Percentiles rank a stretch among this genome's conserved stretches.
Conservation (phyloP, 2,888 invertebrate species). For the Endomychus coccineus region DNA sequence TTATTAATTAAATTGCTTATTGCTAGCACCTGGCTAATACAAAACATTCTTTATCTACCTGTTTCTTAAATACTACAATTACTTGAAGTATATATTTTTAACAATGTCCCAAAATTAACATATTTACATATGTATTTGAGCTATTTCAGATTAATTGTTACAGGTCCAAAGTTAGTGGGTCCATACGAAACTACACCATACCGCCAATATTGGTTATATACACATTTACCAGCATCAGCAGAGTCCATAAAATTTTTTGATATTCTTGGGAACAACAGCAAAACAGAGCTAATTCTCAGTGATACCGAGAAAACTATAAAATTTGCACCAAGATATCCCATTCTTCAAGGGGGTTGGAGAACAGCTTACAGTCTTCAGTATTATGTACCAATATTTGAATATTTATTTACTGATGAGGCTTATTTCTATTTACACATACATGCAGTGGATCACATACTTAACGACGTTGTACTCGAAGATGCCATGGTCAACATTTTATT, state of each 20-base stretch:
- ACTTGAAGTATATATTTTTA: no score
- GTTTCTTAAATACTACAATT: no score
- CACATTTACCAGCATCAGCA: constrained; percentile 25
- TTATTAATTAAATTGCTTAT: no score
- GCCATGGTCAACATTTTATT: constrained; percentile 22
- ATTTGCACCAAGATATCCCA: constrained; percentile 24
- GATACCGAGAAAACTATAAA: constrained; percentile 20
- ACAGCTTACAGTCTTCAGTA: constrained; percentile 25
- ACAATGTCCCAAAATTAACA: no score
- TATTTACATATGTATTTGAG: no score
- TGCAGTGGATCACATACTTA: constrained; percentile 25
- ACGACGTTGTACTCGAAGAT: constrained; percentile 22
- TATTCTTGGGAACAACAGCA: constrained; percentile 23
- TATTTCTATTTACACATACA: constrained; percentile 22
- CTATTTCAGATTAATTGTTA: no score
- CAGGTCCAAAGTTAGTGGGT: constrained; percentile 22
- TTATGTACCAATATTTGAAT: constrained; percentile 24
- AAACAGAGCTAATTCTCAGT: constrained; percentile 17
- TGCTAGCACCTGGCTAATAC: no score
- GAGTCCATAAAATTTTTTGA: constrained; percentile 25
- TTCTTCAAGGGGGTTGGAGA: constrained; percentile 27
- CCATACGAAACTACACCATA: constrained; percentile 15
- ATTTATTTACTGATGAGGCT: constrained; percentile 17
- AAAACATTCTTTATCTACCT: no score
- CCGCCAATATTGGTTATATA: constrained; percentile 20